These are phyloP conservation scores for Serinus canaria DNA, from an alignment of 2,113 vertebrate genomes.

Conservation along the genomic window DNA sequence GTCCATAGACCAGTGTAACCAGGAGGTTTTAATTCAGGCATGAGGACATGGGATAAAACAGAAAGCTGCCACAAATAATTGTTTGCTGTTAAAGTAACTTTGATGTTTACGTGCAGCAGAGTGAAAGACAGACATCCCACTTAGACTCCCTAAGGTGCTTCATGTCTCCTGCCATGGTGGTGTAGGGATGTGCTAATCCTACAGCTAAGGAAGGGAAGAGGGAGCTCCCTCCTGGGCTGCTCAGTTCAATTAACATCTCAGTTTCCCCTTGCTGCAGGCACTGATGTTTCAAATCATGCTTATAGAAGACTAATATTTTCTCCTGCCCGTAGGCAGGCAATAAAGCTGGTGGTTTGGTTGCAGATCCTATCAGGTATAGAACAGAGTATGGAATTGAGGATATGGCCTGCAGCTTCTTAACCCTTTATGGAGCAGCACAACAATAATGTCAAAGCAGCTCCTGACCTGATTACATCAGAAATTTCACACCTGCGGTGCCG, in stretches of 20 bases:
- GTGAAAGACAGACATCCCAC: neutral
- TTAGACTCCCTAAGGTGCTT: neutral
- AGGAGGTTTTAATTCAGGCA: neutral
- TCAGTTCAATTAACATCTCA: conserved; percentile 47
- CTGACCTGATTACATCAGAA: conserved; percentile 10
- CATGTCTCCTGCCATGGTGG: neutral
- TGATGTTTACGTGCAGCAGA: neutral
- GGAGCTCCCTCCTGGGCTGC: conserved; percentile 26
- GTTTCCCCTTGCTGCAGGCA: conserved; percentile 56
- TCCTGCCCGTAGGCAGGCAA: conserved; percentile 34
- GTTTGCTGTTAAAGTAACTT: neutral
- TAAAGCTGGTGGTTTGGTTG: conserved; percentile 48
- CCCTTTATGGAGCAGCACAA: neutral
- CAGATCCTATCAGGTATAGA: conserved; percentile 49
- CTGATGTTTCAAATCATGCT: conserved; percentile 46
- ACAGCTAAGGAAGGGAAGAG: neutral
- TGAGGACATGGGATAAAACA: neutral
- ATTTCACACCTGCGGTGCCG: neutral
- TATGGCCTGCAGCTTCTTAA: conserved; percentile 44
- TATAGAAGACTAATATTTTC: conserved; percentile 44
- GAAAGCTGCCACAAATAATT: neutral
- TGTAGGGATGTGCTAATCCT: conserved; percentile 15
- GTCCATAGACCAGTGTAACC: accelerated
- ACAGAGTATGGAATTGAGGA: neutral
- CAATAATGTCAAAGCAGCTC: neutral